Percentiles rank a stretch among this genome's conserved stretches.
Evolutionary conservation across 2,113 vertebrate genomes (phyloP).

Genomic region (Phylloscopus whistleri): DNA sequence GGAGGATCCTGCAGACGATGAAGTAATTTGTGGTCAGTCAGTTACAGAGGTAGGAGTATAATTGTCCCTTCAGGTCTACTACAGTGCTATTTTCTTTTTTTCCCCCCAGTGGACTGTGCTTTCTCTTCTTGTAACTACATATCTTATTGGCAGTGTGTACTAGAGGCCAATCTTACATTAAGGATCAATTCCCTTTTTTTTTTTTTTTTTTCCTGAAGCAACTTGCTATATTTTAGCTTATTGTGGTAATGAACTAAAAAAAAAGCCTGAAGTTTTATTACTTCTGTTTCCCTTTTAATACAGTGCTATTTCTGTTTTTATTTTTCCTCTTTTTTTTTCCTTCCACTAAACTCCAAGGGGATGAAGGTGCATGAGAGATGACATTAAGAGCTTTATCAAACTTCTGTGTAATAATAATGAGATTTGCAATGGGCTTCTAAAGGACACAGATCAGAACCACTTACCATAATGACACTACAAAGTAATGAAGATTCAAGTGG

Average conservation of each 20-base stretch:
- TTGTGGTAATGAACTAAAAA: background rate
- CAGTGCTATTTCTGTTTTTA: background rate
- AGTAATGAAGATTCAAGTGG: constrained; percentile 77
- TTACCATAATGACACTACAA: constrained; percentile 72
- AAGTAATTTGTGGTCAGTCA: background rate
- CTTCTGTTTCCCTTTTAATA: background rate
- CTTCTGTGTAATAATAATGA: constrained; percentile 71
- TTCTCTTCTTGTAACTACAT: background rate
- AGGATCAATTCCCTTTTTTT: background rate
- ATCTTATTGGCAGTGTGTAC: background rate
- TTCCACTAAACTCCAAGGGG: background rate
- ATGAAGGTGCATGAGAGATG: constrained; percentile 52
- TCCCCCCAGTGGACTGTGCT: background rate
- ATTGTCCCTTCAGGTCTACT: background rate
- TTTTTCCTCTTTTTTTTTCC: background rate
- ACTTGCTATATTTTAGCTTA: background rate
- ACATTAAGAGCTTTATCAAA: constrained; percentile 66
- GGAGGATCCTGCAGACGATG: background rate
- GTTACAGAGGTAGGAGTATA: background rate
- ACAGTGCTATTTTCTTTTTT: background rate
- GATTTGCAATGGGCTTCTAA: constrained; percentile 56
- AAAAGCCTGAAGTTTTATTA: background rate
- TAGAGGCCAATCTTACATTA: background rate
- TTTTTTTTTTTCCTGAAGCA: background rate
- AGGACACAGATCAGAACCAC: constrained; percentile 67